Evolutionary conservation across 1,140 invertebrate species (phyloP).

Genomic region (Cardiocondyla obscurior): DNA sequence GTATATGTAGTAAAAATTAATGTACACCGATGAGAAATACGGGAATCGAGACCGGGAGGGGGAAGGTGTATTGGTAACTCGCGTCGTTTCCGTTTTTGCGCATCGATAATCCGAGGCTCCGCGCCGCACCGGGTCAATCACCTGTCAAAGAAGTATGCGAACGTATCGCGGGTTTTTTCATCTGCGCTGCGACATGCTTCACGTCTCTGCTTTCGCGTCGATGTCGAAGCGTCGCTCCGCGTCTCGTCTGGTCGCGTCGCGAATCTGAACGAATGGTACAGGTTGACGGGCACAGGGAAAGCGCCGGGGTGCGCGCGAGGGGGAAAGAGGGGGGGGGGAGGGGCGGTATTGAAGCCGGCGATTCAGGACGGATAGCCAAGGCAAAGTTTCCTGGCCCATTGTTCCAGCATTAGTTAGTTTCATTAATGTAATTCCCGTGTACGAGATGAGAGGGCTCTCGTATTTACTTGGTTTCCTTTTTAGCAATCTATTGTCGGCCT

Average conservation of each 20-base stretch:
- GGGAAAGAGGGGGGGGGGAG: too few relatives aligned
- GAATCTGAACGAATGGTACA: conserved; percentile 40
- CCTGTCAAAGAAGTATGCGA: conserved; percentile 48
- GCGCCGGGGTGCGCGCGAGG: background rate
- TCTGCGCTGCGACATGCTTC: conserved; percentile 29
- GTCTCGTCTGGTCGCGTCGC: background rate
- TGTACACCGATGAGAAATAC: background rate
- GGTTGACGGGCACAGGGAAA: conserved; percentile 16
- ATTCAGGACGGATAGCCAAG: conserved; percentile 29
- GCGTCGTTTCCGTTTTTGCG: conserved; percentile 8
- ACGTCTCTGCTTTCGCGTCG: conserved; percentile 26
- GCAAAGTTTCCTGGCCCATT: conserved; percentile 61
- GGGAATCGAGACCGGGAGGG: background rate
- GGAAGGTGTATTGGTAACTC: conserved; percentile 5
- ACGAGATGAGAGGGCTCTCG: conserved; percentile 66
- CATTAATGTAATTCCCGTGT: conserved; percentile 77
- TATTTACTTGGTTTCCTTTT: conserved; percentile 78
- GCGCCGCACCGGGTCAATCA: conserved; percentile 37
- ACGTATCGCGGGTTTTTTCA: conserved; percentile 36
- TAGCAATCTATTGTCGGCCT: conserved; percentile 74
- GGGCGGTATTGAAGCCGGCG: conserved; percentile 22
- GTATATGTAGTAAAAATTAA: background rate
- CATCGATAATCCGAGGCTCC: conserved; percentile 33
- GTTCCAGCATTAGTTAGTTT: conserved; percentile 74
- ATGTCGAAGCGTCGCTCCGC: conserved; percentile 25